phyloP scores from a whole-genome alignment of 2,113 vertebrate genomes.

The Lampris incognitus region DNA sequence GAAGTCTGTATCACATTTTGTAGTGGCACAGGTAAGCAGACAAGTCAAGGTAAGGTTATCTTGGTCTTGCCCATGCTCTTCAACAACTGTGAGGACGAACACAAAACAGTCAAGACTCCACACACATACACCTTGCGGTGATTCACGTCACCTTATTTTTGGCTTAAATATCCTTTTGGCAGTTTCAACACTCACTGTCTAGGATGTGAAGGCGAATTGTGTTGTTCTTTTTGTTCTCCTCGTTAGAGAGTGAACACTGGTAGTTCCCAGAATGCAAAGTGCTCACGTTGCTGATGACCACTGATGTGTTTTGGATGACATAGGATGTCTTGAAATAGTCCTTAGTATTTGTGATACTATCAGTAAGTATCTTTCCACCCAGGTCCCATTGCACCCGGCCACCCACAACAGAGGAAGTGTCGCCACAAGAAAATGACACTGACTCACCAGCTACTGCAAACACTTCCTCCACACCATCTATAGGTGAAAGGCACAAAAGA shows the following conservation, averaged over 20 bases:
- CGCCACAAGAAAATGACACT: slow-evolving; percentile 57
- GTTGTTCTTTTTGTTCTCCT: neutral
- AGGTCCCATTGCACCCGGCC: slow-evolving; percentile 11
- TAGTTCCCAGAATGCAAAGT: slow-evolving; percentile 58
- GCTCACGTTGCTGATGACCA: slow-evolving; percentile 49
- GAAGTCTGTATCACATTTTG: slow-evolving; percentile 56
- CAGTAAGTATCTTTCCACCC: neutral
- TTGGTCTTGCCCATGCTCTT: slow-evolving; percentile 18
- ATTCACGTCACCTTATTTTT: neutral
- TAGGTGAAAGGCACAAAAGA: slow-evolving; percentile 4
- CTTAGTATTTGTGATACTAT: neutral
- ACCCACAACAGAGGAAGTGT: slow-evolving; percentile 41
- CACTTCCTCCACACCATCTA: slow-evolving; percentile 72
- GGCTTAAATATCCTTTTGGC: neutral
- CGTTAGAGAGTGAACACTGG: slow-evolving; percentile 39
- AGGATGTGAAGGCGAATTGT: slow-evolving; percentile 58
- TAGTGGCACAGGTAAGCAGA: slow-evolving; percentile 51
- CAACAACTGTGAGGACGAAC: slow-evolving; percentile 45
- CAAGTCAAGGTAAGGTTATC: slow-evolving; percentile 59
- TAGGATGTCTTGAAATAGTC: neutral
- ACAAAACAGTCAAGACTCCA: neutral
- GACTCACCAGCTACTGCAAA: slow-evolving; percentile 61
- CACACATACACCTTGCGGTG: too few species aligned
- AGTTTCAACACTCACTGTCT: slow-evolving; percentile 44
- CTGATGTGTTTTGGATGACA: slow-evolving; percentile 27